Percentiles rank a stretch among this genome's conserved stretches.
These are phyloP conservation scores for Ophion ellenae DNA, from an alignment of 2,888 invertebrate genomes.

Conservation along the genomic window DNA sequence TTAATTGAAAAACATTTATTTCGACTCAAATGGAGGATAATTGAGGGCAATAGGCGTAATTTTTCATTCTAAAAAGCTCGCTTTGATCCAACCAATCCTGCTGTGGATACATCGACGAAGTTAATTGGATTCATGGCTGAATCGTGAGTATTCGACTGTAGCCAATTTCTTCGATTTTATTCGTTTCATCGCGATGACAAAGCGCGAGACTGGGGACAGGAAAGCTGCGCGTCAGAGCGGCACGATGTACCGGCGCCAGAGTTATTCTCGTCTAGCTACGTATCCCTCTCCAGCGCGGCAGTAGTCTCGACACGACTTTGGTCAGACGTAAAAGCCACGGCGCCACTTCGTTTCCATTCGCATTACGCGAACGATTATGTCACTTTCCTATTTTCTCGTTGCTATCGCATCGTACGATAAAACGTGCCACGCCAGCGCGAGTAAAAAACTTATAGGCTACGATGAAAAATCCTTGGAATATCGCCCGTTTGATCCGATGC, in stretches of 20 bases:
- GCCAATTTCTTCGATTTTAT: conserved; percentile 69
- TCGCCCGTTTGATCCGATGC: conserved; percentile 1
- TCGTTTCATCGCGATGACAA: conserved; percentile 16
- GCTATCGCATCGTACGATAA: background rate
- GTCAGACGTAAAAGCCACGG: conserved; percentile 44
- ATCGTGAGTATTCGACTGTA: conserved; percentile 30
- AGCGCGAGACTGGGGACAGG: conserved; percentile 49
- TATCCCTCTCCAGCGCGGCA: background rate
- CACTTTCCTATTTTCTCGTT: conserved; percentile 38
- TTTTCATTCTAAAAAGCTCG: background rate
- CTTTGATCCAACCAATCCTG: background rate
- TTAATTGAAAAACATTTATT: too few species aligned
- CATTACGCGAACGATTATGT: conserved; percentile 47
- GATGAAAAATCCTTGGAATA: background rate
- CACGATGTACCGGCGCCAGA: conserved; percentile 7
- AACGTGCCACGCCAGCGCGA: background rate
- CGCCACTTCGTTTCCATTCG: conserved; percentile 45
- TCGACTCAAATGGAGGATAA: too few species aligned
- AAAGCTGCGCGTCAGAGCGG: conserved; percentile 46
- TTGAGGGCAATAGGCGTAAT: background rate
- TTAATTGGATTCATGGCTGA: conserved; percentile 29
- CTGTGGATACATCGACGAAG: conserved; percentile 6
- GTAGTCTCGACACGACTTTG: conserved; percentile 44
- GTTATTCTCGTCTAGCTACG: conserved; percentile 10
- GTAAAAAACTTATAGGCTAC: conserved; percentile 2